A percentile compares a stretch with the other conserved stretches of the same genome.
These are phyloP conservation scores for Hylomyscus alleni DNA, from an alignment of 2,797 vertebrate species.

Conservation along the genomic window DNA sequence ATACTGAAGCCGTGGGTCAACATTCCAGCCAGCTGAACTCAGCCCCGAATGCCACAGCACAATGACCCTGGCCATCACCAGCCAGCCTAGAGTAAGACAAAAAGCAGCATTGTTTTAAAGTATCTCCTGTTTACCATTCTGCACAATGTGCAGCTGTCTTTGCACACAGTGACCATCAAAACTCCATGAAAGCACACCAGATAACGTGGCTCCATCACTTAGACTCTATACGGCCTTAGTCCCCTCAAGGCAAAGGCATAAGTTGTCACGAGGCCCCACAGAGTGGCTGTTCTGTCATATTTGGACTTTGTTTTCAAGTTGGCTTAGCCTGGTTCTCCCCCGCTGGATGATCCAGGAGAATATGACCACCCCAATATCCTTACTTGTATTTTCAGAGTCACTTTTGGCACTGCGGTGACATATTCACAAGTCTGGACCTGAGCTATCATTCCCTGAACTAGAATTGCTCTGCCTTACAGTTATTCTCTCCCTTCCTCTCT, in stretches of 20 bases:
- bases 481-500: neutral
- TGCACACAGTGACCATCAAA: neutral
- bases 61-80: neutral
- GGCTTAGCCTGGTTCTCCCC: neutral
- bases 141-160: no score
- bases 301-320: neutral
- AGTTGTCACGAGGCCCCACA: neutral
- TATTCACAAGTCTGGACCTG: neutral
- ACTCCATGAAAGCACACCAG: neutral
- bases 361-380: neutral
- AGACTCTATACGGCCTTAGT: neutral
- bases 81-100: neutral
- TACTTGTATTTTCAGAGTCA: neutral
- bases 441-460: neutral
- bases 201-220: neutral
- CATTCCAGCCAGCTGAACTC: neutral
- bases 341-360: neutral
- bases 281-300: neutral
- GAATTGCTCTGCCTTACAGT: neutral
- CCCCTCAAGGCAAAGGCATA: neutral
- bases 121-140: neutral
- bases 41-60: neutral
- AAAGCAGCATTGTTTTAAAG: neutral
- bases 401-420: neutral
- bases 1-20: neutral